Conservation (phyloP, 2,888 invertebrate genomes). For the Hyposoter dolosus region DNA sequence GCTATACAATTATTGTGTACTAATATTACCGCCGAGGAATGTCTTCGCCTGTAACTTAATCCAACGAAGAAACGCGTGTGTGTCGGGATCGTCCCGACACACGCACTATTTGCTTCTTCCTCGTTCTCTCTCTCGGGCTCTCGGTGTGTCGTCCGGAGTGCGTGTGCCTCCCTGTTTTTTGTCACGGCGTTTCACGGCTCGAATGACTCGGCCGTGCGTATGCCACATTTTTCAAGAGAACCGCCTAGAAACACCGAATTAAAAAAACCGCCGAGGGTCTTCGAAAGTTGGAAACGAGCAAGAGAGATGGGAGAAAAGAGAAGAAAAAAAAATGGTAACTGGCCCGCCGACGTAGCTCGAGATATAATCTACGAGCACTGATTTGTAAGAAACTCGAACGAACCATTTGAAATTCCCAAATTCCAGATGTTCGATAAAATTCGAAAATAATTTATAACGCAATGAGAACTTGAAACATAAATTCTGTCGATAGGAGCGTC, state of each 20-base stretch:
- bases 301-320: constrained; percentile 11
- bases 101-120: constrained; percentile 43
- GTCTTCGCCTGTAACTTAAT: constrained; percentile 50
- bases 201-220: constrained; percentile 68
- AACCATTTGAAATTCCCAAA: constrained; percentile 55
- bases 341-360: constrained; percentile 37
- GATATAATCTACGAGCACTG: constrained; percentile 49
- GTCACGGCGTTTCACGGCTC: constrained; percentile 70
- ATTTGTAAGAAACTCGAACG: constrained; percentile 57
- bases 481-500: background rate
- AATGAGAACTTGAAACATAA: background rate
- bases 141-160: constrained; percentile 26
- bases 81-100: constrained; percentile 30
- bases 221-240: constrained; percentile 71
- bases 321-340: constrained; percentile 38
- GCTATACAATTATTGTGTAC: constrained; percentile 56
- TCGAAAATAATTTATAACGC: constrained; percentile 8
- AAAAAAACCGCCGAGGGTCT: constrained; percentile 39
- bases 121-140: constrained; percentile 49
- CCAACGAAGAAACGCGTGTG: constrained; percentile 28
- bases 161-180: constrained; percentile 60
- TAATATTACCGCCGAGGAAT: constrained; percentile 26
- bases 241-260: constrained; percentile 49
- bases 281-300: constrained; percentile 30
- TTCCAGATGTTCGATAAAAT: constrained; percentile 60